A percentile compares a stretch with the other conserved stretches of the same genome.
Evolutionary conservation across 2,113 vertebrate genomes (phyloP).

Genomic region (Diadophis punctatus): DNA sequence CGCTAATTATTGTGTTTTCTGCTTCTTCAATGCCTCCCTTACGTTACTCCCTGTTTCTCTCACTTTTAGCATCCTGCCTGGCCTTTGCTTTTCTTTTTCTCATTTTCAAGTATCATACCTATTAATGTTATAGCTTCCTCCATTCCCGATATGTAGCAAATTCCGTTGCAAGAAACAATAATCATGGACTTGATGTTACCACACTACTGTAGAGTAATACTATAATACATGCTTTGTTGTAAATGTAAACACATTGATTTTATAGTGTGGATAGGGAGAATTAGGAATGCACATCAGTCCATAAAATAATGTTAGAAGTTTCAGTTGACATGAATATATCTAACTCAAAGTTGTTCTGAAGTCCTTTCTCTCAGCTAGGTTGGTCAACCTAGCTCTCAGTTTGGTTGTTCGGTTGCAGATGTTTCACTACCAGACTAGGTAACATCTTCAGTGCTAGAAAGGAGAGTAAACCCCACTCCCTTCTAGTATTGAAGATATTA

Average conservation of each 20-base stretch:
- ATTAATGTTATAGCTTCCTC: background rate
- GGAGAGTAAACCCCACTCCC: background rate
- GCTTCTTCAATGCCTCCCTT: background rate
- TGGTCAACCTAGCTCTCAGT: too few relatives aligned
- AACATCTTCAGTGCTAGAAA: background rate
- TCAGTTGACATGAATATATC: background rate
- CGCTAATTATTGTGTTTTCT: background rate
- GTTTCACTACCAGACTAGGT: too few relatives aligned
- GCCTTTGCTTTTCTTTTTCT: background rate
- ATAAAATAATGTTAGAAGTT: background rate
- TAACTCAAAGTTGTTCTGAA: background rate
- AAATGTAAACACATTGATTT: background rate
- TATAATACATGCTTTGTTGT: background rate
- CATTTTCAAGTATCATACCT: background rate
- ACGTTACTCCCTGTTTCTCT: background rate
- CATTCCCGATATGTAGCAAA: background rate
- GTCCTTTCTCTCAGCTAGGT: too few relatives aligned
- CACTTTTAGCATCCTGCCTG: background rate
- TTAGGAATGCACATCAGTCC: background rate
- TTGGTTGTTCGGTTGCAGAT: too few relatives aligned
- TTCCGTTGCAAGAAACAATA: background rate
- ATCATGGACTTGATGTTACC: background rate
- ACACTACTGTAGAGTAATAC: background rate
- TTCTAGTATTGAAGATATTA: background rate
- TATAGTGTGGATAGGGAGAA: background rate